These are phyloP conservation scores for Brachypterus glaber DNA, from an alignment of 2,888 invertebrate species.

Conservation along the genomic window DNA sequence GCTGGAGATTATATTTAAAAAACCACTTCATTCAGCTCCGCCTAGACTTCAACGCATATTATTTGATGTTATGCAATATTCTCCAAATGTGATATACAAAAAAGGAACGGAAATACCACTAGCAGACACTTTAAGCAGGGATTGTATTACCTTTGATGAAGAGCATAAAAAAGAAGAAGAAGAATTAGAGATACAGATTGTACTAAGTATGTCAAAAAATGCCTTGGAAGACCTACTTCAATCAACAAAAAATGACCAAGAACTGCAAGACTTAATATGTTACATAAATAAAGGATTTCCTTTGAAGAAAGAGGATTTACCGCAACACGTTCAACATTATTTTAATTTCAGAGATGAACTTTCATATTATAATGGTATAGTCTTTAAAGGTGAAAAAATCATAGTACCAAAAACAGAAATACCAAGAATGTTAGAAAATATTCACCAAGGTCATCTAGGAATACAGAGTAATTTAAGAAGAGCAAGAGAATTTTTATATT, in stretches of 20 bases:
- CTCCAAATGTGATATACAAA: slow-evolving; percentile 21
- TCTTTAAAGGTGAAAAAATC: slow-evolving; percentile 11
- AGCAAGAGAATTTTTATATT: slow-evolving; percentile 9
- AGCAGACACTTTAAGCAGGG: slow-evolving; percentile 19
- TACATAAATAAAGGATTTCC: slow-evolving; percentile 6
- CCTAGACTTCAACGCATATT: slow-evolving; percentile 26
- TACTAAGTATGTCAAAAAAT: slow-evolving; percentile 11
- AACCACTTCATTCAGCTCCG: slow-evolving; percentile 18
- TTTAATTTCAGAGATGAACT: slow-evolving; percentile 9
- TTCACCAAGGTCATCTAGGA: slow-evolving; percentile 1
- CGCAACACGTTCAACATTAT: slow-evolving; percentile 3
- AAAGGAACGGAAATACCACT: slow-evolving; percentile 24
- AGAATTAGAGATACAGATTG: slow-evolving; percentile 16
- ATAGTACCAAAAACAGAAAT: slow-evolving; percentile 11
- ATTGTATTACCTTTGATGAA: slow-evolving; percentile 10
- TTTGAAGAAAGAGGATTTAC: not conserved
- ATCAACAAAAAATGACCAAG: slow-evolving; percentile 7
- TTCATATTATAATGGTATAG: slow-evolving; percentile 4
- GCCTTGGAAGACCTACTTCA: slow-evolving; percentile 7
- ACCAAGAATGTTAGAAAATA: slow-evolving; percentile 4
- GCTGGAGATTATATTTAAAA: slow-evolving; percentile 22
- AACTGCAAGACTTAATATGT: slow-evolving; percentile 4
- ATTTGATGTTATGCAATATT: slow-evolving; percentile 22
- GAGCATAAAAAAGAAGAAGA: slow-evolving; percentile 13
- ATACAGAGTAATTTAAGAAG: slow-evolving; percentile 5